Evolutionary conservation across 2,888 invertebrate genomes (phyloP).

Genomic region (Dicycla oo): DNA sequence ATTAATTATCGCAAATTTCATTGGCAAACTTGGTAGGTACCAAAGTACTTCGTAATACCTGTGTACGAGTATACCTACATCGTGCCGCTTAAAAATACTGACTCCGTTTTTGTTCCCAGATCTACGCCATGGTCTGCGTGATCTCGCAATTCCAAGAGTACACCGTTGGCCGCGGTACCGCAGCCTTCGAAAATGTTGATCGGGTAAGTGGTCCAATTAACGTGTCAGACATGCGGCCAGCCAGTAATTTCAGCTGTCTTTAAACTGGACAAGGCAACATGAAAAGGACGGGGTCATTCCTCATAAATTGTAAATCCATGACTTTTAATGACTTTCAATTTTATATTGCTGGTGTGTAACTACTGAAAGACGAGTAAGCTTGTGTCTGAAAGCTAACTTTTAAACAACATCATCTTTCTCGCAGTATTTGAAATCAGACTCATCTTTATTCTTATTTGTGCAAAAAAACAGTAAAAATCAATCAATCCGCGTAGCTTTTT

Average conservation of each 20-base stretch:
- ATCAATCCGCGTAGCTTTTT: too few species aligned
- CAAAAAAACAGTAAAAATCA: too few species aligned
- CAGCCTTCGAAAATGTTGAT: conserved; percentile 90
- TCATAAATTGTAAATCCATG: background rate
- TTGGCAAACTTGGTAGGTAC: background rate
- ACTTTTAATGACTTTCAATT: conserved; percentile 3
- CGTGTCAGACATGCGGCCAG: background rate
- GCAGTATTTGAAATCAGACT: background rate
- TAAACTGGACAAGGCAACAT: background rate
- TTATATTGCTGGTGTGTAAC: background rate
- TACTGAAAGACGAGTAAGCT: background rate
- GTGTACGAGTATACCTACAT: background rate
- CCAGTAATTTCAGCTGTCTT: background rate
- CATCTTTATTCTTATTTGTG: background rate
- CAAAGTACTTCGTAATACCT: background rate
- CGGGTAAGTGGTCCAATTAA: conserved; percentile 79
- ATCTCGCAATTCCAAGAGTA: conserved; percentile 97
- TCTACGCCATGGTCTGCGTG: conserved; percentile 95
- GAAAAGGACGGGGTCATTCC: background rate
- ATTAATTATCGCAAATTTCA: background rate
- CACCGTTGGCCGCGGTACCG: conserved; percentile 93
- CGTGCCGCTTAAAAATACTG: background rate
- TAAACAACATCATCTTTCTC: background rate
- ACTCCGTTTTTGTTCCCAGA: conserved; percentile 84
- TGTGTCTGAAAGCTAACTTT: background rate